Conservation (phyloP, 1,140 invertebrate species). For the Ceratina australensis region DNA sequence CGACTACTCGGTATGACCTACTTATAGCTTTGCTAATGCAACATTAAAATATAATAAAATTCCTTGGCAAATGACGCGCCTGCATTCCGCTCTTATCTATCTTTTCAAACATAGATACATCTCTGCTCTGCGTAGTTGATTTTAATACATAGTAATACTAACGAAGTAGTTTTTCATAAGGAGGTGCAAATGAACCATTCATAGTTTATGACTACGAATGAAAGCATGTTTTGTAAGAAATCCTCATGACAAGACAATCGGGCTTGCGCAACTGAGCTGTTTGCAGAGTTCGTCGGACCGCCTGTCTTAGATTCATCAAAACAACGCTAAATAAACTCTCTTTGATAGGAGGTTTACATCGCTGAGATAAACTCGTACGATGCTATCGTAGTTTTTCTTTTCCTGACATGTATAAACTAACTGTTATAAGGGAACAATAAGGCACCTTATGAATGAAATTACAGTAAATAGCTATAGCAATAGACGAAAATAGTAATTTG, state of each 20-base stretch:
- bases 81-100: background rate
- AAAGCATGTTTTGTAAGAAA: background rate
- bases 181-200: too few species aligned
- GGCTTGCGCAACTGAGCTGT: conserved; percentile 13
- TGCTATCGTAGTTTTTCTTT: background rate
- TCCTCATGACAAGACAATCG: background rate
- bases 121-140: background rate
- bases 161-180: too few species aligned
- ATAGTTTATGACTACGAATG: too few species aligned
- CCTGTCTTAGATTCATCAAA: conserved; percentile 14
- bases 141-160: background rate
- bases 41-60: background rate
- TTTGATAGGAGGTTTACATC: background rate
- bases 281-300: background rate
- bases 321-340: background rate
- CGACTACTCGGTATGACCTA: background rate
- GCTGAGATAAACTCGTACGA: conserved; percentile 13
- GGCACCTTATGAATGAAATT: too few species aligned
- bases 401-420: background rate
- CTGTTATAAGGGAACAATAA: background rate
- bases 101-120: background rate
- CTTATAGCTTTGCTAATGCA: background rate
- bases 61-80: background rate
- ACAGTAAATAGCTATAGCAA: background rate
- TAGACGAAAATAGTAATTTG: background rate